phyloP scores from a whole-genome alignment of 2,888 invertebrate species.

The Xylocampa areola region DNA sequence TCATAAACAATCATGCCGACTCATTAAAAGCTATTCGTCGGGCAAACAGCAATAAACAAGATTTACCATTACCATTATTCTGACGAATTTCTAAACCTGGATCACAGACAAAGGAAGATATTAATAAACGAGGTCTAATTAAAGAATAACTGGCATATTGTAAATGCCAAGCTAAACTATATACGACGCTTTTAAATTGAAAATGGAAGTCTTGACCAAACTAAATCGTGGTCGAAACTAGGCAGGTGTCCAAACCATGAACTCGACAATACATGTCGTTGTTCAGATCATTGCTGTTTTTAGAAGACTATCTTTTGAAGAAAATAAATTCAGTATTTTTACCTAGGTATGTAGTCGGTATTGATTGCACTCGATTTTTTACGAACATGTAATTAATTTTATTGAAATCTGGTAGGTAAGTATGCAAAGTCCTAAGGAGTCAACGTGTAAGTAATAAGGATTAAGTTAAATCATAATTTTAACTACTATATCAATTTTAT shows the following conservation, averaged over 20 bases:
- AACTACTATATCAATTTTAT: no score
- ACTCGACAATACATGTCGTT: neutral
- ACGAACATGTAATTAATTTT: no score
- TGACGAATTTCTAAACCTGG: neutral
- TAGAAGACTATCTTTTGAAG: neutral
- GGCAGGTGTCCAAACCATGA: slow-evolving; percentile 47
- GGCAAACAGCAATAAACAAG: slow-evolving; percentile 7
- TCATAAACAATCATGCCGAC: no score
- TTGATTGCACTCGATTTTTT: no score
- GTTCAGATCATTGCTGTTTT: slow-evolving; percentile 17
- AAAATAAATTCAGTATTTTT: no score
- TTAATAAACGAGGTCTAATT: slow-evolving; percentile 19
- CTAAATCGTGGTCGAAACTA: slow-evolving; percentile 38
- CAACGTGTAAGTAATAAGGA: no score
- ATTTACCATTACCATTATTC: slow-evolving; percentile 1
- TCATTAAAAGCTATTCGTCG: slow-evolving; percentile 8
- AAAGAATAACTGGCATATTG: slow-evolving; percentile 22
- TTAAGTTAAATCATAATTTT: no score
- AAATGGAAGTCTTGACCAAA: slow-evolving; percentile 17
- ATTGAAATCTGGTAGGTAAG: no score
- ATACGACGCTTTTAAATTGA: slow-evolving; percentile 34
- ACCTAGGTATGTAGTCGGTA: no score
- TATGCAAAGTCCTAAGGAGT: no score
- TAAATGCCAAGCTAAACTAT: slow-evolving; percentile 14
- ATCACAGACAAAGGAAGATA: slow-evolving; percentile 5